These are phyloP conservation scores for Myrmecophaga tridactyla DNA, from an alignment of 2,113 vertebrate genomes.

Conservation along the genomic window DNA sequence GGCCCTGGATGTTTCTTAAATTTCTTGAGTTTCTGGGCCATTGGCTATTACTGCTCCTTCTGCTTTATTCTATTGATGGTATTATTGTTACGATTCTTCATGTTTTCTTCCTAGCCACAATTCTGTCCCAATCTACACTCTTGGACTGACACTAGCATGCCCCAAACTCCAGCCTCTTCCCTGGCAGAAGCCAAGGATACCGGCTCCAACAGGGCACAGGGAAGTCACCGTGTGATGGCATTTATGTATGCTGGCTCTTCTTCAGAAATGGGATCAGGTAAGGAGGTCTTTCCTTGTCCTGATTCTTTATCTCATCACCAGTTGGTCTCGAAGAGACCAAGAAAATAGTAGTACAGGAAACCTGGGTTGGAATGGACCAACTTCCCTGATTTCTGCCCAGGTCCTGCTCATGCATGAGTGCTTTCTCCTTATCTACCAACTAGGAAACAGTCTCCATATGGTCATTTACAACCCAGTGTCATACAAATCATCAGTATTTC, in stretches of 20 bases:
- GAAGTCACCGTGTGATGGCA: background rate
- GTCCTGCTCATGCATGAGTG: no score
- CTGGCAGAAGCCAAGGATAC: background rate
- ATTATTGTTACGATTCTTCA: background rate
- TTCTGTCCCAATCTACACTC: background rate
- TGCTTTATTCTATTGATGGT: conserved; percentile 6
- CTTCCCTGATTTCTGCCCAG: background rate
- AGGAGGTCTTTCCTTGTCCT: background rate
- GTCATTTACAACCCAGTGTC: background rate
- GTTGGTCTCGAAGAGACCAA: background rate
- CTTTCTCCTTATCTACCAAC: background rate
- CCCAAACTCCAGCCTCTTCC: background rate
- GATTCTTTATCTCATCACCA: background rate
- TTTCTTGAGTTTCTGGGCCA: conserved; percentile 37
- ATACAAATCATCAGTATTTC: background rate
- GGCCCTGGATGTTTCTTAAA: conserved; percentile 7
- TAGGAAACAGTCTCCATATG: background rate
- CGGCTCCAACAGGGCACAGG: background rate
- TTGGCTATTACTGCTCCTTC: background rate
- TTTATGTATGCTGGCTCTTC: rapidly evolving
- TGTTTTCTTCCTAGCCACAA: background rate
- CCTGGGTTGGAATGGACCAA: background rate
- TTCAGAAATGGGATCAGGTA: background rate
- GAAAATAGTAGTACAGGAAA: background rate
- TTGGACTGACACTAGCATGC: background rate